Conservation (phyloP, 2,888 invertebrate species). For the Pandemis heparana region DNA sequence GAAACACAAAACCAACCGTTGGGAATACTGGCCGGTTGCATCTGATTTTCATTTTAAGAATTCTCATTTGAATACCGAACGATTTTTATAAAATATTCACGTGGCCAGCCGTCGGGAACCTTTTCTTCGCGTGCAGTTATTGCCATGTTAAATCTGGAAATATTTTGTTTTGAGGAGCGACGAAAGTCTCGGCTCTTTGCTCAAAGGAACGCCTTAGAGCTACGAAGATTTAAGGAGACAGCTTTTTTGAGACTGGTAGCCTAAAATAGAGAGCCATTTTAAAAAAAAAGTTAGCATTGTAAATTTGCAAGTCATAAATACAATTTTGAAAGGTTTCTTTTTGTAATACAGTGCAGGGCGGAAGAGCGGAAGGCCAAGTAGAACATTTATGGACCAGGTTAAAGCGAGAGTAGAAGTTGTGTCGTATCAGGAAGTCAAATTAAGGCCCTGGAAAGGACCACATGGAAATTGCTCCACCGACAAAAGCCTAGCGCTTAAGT, state of each 20-base stretch:
- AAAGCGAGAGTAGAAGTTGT: too few relatives aligned
- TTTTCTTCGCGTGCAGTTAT: slow-evolving; percentile 25
- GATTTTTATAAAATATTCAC: slow-evolving; percentile 26
- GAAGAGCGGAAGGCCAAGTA: too few relatives aligned
- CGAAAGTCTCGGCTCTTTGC: slow-evolving; percentile 8
- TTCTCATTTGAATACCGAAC: slow-evolving; percentile 24
- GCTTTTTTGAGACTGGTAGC: background rate
- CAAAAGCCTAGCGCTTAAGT: too few relatives aligned
- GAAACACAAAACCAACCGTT: slow-evolving; percentile 4
- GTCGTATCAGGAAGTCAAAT: too few relatives aligned
- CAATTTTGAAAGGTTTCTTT: too few relatives aligned
- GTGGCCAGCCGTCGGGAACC: slow-evolving; percentile 22
- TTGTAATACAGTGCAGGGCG: too few relatives aligned
- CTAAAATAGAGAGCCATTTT: background rate
- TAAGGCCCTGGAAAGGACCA: too few relatives aligned
- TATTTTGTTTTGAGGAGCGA: slow-evolving; percentile 24
- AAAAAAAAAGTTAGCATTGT: background rate
- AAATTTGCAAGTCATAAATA: too few relatives aligned
- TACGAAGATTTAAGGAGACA: background rate
- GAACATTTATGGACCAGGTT: too few relatives aligned
- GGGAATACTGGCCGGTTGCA: slow-evolving; percentile 10
- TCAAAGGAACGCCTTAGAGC: slow-evolving; percentile 20
- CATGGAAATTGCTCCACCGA: too few relatives aligned
- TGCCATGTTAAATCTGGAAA: slow-evolving; percentile 27
- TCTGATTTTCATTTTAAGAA: slow-evolving; percentile 15